Percentiles rank a stretch among this genome's conserved stretches.
Conservation (phyloP, 2,888 invertebrate genomes). For the Linnaemya vulpina region DNA sequence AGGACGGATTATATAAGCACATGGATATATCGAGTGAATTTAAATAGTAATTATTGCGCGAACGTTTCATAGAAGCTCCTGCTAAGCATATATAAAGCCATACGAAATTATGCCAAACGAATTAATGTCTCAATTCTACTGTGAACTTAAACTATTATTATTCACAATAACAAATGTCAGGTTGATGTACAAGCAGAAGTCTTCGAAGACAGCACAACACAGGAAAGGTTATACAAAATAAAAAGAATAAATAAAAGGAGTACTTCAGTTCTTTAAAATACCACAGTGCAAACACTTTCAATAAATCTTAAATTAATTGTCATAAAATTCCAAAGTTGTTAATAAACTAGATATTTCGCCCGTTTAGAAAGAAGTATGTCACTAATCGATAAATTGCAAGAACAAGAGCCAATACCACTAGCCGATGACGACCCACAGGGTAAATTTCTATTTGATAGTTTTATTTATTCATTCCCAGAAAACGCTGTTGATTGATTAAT, state of each 20-base stretch:
- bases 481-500: too few relatives aligned
- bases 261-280: background rate
- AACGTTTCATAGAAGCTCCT: too few relatives aligned
- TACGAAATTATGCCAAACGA: too few relatives aligned
- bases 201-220: background rate
- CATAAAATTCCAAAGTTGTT: background rate
- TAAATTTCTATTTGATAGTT: conserved; percentile 77
- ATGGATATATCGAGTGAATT: too few relatives aligned
- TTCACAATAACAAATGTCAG: conserved; percentile 15
- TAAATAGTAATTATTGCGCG: too few relatives aligned
- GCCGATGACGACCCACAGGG: conserved; percentile 97
- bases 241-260: conserved; percentile 1
- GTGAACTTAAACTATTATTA: conserved; percentile 1
- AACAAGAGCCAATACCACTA: conserved; percentile 91
- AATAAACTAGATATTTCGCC: background rate
- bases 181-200: background rate
- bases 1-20: too few relatives aligned
- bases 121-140: background rate
- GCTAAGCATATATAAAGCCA: too few relatives aligned
- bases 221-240: background rate
- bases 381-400: conserved; percentile 87
- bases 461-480: background rate
- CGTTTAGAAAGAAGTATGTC: conserved; percentile 77
- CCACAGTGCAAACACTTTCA: background rate
- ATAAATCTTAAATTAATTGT: background rate